These are phyloP conservation scores for Smutsia temminckii DNA, from an alignment of 2,797 vertebrate species.

Conservation along the genomic window DNA sequence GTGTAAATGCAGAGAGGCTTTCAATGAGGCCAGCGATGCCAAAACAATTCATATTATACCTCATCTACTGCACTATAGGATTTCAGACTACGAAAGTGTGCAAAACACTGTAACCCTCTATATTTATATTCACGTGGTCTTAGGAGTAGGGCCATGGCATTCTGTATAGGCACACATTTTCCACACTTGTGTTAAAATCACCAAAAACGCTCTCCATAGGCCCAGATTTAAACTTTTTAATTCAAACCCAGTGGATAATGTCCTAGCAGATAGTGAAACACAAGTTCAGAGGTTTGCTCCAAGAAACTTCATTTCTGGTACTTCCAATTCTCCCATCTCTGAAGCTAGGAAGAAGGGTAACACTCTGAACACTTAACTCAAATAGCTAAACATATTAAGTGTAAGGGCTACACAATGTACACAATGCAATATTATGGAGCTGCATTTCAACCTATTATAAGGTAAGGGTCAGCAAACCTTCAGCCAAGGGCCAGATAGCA, in stretches of 20 bases:
- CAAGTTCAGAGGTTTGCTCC: neutral
- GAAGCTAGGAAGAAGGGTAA: neutral
- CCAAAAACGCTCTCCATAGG: neutral
- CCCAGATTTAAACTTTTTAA: neutral
- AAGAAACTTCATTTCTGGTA: neutral
- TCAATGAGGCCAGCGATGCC: conserved; percentile 62
- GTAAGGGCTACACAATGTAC: neutral
- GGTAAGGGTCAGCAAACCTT: neutral
- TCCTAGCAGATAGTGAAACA: neutral
- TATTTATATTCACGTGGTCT: neutral
- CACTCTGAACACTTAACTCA: neutral
- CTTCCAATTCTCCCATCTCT: neutral
- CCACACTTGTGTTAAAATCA: neutral
- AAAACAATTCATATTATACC: conserved; percentile 77
- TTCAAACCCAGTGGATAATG: neutral
- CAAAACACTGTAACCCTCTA: neutral
- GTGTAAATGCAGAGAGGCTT: conserved; percentile 72
- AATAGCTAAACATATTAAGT: neutral
- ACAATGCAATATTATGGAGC: neutral
- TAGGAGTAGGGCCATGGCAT: neutral
- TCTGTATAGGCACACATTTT: neutral
- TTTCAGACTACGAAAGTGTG: conserved; percentile 42
- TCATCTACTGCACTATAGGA: conserved; percentile 9
- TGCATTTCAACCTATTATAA: neutral
- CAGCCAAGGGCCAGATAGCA: neutral